These are phyloP conservation scores for Drosophila barbarae DNA, from an alignment of 2,888 invertebrate genomes.

Conservation along the genomic window DNA sequence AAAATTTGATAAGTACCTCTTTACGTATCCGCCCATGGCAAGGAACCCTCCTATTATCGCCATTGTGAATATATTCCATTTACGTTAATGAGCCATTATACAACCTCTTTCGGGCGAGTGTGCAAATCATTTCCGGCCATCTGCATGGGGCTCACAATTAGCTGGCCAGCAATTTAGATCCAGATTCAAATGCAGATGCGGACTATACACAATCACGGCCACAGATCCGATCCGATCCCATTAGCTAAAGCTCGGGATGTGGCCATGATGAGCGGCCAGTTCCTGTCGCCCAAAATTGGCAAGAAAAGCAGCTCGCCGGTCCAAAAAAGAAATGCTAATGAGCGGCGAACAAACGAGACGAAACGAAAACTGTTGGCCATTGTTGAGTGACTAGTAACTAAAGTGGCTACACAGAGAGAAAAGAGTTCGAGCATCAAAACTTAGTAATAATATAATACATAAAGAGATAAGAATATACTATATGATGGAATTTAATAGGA, in stretches of 20 bases:
- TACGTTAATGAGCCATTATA: slow-evolving; percentile 22
- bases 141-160: slow-evolving; percentile 25
- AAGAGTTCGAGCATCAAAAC: background rate
- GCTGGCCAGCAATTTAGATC: slow-evolving; percentile 15
- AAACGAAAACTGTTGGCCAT: slow-evolving; percentile 46
- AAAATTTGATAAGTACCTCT: slow-evolving; percentile 3
- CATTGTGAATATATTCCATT: slow-evolving; percentile 18
- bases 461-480: too few relatives aligned
- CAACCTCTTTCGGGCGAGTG: slow-evolving; percentile 8
- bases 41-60: slow-evolving; percentile 16
- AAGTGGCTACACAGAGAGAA: slow-evolving; percentile 19
- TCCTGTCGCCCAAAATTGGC: slow-evolving; percentile 36
- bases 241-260: slow-evolving; percentile 48
- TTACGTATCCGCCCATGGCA: background rate
- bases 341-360: slow-evolving; percentile 32
- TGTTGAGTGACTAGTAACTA: slow-evolving; percentile 34
- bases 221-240: slow-evolving; percentile 31
- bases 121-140: slow-evolving; percentile 39
- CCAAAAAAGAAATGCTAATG: slow-evolving; percentile 56
- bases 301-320: slow-evolving; percentile 23
- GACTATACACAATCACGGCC: slow-evolving; percentile 26
- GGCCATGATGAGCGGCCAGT: slow-evolving; percentile 31
- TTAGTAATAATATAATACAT: background rate
- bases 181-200: slow-evolving; percentile 31
- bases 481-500: too few relatives aligned